These are phyloP conservation scores for Melopsittacus undulatus DNA, from an alignment of 2,797 vertebrate species.

Conservation along the genomic window DNA sequence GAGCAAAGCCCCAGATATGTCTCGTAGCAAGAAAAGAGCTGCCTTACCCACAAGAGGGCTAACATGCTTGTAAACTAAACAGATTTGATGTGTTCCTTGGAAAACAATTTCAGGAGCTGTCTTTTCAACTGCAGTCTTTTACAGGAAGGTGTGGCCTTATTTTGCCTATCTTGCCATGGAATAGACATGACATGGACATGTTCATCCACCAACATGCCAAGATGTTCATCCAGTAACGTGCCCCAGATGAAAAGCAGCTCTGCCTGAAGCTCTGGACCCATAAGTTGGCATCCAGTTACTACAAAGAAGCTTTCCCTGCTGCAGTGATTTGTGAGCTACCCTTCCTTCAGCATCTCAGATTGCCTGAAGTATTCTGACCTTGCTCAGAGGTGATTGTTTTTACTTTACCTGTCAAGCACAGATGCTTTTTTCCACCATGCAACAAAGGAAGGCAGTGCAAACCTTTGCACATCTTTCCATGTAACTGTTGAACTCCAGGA, in stretches of 20 bases:
- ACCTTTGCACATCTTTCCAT: background rate
- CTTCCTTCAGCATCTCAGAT: background rate
- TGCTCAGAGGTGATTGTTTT: background rate
- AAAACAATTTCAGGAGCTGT: background rate
- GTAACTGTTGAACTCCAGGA: background rate
- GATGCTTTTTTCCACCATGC: background rate
- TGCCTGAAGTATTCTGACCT: background rate
- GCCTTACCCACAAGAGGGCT: background rate
- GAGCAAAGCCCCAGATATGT: background rate
- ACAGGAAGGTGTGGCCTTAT: background rate
- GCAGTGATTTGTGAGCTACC: background rate
- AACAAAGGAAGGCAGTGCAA: background rate
- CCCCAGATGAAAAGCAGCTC: background rate
- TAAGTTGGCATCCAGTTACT: background rate
- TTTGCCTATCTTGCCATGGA: background rate
- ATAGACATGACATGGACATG: rapidly evolving
- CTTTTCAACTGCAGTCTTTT: background rate
- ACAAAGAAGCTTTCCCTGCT: background rate
- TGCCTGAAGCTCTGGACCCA: rapidly evolving
- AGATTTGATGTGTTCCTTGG: background rate
- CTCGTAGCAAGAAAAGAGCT: background rate
- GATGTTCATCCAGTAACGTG: rapidly evolving
- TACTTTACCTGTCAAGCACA: background rate
- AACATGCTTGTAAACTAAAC: rapidly evolving
- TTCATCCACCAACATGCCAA: rapidly evolving